Conservation (phyloP, 2,113 vertebrate genomes). For the Tamias sibiricus region DNA sequence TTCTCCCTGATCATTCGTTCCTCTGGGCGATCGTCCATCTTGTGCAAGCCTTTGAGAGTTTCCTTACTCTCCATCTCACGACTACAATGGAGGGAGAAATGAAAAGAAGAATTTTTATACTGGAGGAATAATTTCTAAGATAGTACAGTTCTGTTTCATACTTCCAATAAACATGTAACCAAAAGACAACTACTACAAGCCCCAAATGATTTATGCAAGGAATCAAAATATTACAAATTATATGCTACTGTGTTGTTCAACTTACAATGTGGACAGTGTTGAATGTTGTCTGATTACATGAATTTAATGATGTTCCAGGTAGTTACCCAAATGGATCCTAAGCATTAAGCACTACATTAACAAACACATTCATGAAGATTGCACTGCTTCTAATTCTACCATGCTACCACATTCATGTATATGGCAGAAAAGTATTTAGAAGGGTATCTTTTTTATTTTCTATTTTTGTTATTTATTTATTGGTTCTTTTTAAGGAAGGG, state of each 20-base stretch:
- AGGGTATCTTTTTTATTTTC: background rate
- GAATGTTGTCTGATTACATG: background rate
- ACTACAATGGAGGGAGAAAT: constrained; percentile 82
- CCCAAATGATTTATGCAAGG: constrained; percentile 7
- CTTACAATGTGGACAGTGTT: background rate
- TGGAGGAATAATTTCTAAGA: constrained; percentile 57
- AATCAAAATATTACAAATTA: background rate
- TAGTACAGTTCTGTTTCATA: background rate
- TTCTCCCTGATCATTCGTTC: constrained; percentile 95
- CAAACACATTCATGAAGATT: background rate
- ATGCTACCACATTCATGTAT: background rate
- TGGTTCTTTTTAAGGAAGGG: background rate
- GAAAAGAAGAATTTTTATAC: constrained; percentile 28
- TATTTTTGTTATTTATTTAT: no score
- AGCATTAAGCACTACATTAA: background rate
- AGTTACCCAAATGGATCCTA: background rate
- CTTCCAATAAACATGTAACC: background rate
- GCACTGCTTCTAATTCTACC: background rate
- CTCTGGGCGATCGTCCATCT: constrained; percentile 95
- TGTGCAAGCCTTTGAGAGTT: constrained; percentile 92
- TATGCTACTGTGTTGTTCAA: background rate
- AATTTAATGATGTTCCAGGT: background rate
- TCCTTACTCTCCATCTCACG: constrained; percentile 94
- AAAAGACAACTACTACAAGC: constrained; percentile 45
- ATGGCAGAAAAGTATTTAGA: background rate